These are phyloP conservation scores for Psilopogon haemacephalus DNA, from an alignment of 2,113 vertebrate genomes.

Conservation along the genomic window DNA sequence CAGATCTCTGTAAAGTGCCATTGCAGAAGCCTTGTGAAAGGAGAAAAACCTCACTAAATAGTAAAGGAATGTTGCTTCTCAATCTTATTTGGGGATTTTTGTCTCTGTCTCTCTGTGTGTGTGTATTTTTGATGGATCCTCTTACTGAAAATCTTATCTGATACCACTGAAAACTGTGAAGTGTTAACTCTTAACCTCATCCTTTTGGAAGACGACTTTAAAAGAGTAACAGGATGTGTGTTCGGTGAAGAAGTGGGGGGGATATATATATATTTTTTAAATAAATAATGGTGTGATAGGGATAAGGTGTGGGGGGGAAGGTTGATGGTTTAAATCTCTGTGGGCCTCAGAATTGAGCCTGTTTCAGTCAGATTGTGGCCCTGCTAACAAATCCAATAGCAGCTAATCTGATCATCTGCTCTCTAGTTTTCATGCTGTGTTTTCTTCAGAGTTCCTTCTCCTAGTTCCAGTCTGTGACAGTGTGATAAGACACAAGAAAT, in stretches of 20 bases:
- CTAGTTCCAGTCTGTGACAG: slow-evolving; percentile 93
- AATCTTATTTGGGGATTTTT: not conserved
- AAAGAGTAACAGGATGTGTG: slow-evolving; percentile 74
- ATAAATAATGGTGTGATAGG: slow-evolving; percentile 22
- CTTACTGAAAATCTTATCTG: slow-evolving; percentile 69
- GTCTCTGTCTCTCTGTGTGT: not conserved
- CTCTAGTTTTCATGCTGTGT: slow-evolving; percentile 93
- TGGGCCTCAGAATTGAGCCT: slow-evolving; percentile 84
- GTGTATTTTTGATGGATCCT: slow-evolving; percentile 4
- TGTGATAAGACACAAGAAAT: slow-evolving; percentile 99
- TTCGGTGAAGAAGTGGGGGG: slow-evolving; percentile 56
- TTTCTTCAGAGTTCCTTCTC: slow-evolving; percentile 91
- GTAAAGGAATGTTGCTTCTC: not conserved
- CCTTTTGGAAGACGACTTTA: slow-evolving; percentile 63
- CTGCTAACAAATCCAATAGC: slow-evolving; percentile 89
- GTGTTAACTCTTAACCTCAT: slow-evolving; percentile 77
- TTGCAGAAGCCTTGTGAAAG: not conserved
- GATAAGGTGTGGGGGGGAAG: slow-evolving; percentile 11
- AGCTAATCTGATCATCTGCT: slow-evolving; percentile 94
- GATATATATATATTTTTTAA: slow-evolving; percentile 43
- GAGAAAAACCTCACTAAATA: not conserved
- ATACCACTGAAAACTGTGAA: slow-evolving; percentile 78
- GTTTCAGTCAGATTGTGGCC: slow-evolving; percentile 86
- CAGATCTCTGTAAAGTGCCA: not conserved
- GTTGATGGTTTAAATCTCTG: slow-evolving; percentile 79